A percentile compares a stretch with the other conserved stretches of the same genome.
Evolutionary conservation across 1,140 invertebrate genomes (phyloP).

Genomic region (Leptoteleia sp.): DNA sequence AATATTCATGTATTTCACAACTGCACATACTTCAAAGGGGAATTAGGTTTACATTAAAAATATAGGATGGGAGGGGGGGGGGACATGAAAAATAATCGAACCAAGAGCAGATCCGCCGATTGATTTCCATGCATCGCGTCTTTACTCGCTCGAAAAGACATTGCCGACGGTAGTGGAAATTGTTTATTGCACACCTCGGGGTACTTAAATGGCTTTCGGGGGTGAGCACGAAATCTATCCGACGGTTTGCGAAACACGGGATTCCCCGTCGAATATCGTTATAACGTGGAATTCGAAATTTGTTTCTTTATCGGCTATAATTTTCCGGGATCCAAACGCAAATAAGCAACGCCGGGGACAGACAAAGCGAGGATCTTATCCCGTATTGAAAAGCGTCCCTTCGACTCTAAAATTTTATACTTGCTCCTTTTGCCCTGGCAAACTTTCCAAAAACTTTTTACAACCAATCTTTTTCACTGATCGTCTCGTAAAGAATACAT

Average conservation of each 20-base stretch:
- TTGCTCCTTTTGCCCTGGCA: constrained; percentile 47
- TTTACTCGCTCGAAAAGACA: constrained; percentile 70
- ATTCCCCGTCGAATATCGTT: constrained; percentile 76
- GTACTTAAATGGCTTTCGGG: constrained; percentile 71
- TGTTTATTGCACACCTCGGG: constrained; percentile 74
- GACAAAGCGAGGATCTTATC: constrained; percentile 43
- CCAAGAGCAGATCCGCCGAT: constrained; percentile 24
- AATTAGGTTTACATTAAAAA: background rate
- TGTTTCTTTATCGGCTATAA: constrained; percentile 81
- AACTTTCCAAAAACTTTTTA: constrained; percentile 69
- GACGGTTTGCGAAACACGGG: constrained; percentile 65
- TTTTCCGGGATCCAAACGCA: constrained; percentile 77
- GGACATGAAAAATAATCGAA: too few relatives aligned
- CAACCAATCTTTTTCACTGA: constrained; percentile 63
- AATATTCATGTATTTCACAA: too few relatives aligned
- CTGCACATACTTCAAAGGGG: too few relatives aligned
- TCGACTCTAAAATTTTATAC: constrained; percentile 79
- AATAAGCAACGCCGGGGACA: constrained; percentile 71
- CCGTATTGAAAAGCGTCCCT: constrained; percentile 71
- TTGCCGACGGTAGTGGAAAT: constrained; percentile 57
- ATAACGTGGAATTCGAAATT: constrained; percentile 79
- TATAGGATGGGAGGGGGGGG: too few relatives aligned
- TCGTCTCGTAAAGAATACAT: constrained; percentile 66
- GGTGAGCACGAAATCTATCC: constrained; percentile 54
- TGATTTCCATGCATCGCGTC: constrained; percentile 53